A percentile compares a stretch with the other conserved stretches of the same genome.
Evolutionary conservation across 2,888 invertebrate species (phyloP).

Genomic region (Tromatobia lineatoria): DNA sequence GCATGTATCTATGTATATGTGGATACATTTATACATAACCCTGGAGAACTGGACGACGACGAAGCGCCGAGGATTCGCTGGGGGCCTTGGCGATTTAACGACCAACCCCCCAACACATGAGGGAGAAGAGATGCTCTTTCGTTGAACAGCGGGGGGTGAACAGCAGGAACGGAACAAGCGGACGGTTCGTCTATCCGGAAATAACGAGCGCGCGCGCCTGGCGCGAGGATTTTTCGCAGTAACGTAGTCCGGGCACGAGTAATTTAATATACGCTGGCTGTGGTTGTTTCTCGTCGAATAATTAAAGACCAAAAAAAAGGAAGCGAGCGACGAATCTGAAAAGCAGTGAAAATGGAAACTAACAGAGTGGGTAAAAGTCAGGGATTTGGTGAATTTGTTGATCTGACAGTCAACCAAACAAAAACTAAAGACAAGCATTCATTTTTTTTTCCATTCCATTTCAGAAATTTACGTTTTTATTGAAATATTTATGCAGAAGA

Average conservation of each 20-base stretch:
- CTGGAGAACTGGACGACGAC: constrained; percentile 31
- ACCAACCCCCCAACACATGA: constrained; percentile 41
- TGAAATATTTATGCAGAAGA: no score
- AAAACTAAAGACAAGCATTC: no score
- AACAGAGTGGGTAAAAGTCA: no score
- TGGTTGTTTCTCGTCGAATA: constrained; percentile 36
- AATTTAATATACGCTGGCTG: constrained; percentile 50
- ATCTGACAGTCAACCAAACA: no score
- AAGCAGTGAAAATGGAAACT: background rate
- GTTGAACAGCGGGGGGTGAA: constrained; percentile 7
- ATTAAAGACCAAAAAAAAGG: constrained; percentile 29
- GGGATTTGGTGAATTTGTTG: no score
- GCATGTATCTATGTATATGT: background rate
- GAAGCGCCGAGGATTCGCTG: constrained; percentile 56
- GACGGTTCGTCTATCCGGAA: constrained; percentile 54
- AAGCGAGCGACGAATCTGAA: background rate
- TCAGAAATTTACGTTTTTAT: no score
- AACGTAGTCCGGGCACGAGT: constrained; percentile 30
- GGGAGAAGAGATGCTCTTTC: constrained; percentile 18
- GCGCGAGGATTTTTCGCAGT: constrained; percentile 20
- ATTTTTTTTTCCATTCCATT: no score
- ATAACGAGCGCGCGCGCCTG: constrained; percentile 41
- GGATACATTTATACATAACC: background rate
- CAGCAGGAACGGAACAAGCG: constrained; percentile 7
- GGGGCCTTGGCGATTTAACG: constrained; percentile 64